phyloP scores from a whole-genome alignment of 2,888 invertebrate genomes.

The Lapara coniferarum region DNA sequence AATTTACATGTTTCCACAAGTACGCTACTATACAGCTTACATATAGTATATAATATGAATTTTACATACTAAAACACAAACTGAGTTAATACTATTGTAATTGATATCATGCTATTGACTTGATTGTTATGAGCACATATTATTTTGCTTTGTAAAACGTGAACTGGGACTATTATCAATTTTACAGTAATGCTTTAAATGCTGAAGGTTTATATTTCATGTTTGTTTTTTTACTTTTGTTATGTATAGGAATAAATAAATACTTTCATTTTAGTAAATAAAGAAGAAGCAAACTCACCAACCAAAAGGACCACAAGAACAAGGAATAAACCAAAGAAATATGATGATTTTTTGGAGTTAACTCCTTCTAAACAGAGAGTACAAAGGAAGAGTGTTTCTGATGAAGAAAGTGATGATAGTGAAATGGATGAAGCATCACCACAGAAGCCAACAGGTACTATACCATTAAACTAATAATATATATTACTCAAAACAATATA shows the following conservation, averaged over 20 bases:
- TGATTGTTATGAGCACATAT: no score
- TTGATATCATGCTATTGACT: no score
- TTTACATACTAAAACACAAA: no score
- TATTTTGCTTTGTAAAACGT: no score
- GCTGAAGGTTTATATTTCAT: neutral
- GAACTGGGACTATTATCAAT: no score
- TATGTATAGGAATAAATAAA: neutral
- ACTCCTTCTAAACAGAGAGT: conserved; percentile 56
- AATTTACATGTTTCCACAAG: no score
- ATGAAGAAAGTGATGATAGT: conserved; percentile 59
- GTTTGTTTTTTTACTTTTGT: neutral
- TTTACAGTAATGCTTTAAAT: no score
- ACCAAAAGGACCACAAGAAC: conserved; percentile 61
- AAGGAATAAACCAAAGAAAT: conserved; percentile 68
- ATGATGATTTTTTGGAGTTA: conserved; percentile 61
- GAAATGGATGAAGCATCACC: conserved; percentile 42
- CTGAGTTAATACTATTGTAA: no score
- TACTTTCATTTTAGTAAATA: neutral
- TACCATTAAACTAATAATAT: no score
- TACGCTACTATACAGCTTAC: no score
- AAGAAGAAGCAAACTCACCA: conserved; percentile 45
- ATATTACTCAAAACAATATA: no score
- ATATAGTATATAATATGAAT: no score
- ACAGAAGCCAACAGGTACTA: conserved; percentile 65
- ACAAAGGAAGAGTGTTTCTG: conserved; percentile 37